Percentiles rank a stretch among this genome's conserved stretches.
Evolutionary conservation across 37 sponge, comb jelly and placozoan species (phyloP).

Genomic region (Aphrocallistes beatrix): DNA sequence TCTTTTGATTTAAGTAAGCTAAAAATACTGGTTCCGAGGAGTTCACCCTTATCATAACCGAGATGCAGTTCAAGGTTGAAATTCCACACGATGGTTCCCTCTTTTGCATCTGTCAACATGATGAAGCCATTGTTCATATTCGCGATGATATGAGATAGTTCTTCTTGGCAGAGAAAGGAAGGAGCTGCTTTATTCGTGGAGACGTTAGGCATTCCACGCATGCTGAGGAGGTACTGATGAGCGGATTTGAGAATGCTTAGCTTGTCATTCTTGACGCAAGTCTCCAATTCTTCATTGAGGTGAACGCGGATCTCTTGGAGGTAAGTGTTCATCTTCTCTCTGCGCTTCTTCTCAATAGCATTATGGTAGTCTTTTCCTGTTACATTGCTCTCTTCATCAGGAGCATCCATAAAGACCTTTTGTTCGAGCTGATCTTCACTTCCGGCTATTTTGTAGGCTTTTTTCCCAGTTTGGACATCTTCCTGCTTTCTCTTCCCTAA

Average conservation of each 20-base stretch:
- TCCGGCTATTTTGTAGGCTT: not conserved
- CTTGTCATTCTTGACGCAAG: not conserved
- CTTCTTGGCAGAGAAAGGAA: not conserved
- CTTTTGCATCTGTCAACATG: not conserved
- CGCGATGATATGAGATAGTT: not conserved
- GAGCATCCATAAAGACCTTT: not conserved
- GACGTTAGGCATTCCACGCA: not conserved
- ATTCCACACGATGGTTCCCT: not conserved
- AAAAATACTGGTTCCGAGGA: not conserved
- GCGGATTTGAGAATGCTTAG: not conserved
- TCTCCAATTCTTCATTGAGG: not conserved
- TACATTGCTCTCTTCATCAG: not conserved
- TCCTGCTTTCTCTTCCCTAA: not conserved
- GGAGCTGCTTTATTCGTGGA: not conserved
- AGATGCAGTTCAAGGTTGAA: not conserved
- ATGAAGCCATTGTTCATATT: constrained; percentile 1
- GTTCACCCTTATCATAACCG: not conserved
- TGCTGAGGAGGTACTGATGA: not conserved
- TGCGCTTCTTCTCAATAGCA: not conserved
- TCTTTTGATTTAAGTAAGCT: not conserved
- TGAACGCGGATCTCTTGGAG: not conserved
- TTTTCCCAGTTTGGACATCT: not conserved
- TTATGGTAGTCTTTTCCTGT: not conserved
- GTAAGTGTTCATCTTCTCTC: not conserved
- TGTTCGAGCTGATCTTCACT: not conserved